Evolutionary conservation across 2,888 invertebrate genomes (phyloP).

Genomic region (Fragum whitleyi): DNA sequence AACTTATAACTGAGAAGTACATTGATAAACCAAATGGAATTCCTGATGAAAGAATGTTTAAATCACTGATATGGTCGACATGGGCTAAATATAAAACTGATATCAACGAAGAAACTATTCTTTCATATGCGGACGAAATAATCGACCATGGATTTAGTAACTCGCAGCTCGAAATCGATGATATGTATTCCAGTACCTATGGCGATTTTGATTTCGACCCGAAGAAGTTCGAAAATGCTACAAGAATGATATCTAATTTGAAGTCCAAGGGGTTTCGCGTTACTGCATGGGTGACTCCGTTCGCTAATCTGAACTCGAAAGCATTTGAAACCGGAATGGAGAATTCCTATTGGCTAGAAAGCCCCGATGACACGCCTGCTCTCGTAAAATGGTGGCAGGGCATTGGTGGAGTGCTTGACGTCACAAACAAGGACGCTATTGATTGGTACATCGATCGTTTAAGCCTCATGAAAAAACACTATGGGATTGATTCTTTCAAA

Average conservation of each 20-base stretch:
- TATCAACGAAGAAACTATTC: conserved; percentile 87
- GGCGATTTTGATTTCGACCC: conserved; percentile 91
- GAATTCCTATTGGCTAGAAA: conserved; percentile 86
- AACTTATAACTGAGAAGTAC: conserved; percentile 87
- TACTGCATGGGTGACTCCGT: conserved; percentile 89
- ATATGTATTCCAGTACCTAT: conserved; percentile 94
- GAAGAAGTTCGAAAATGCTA: conserved; percentile 90
- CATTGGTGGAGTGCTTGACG: conserved; percentile 91
- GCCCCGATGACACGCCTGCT: conserved; percentile 65
- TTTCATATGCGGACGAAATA: conserved; percentile 78
- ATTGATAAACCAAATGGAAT: conserved; percentile 88
- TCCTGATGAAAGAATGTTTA: conserved; percentile 90
- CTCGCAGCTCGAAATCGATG: conserved; percentile 90
- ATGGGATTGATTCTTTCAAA: conserved; percentile 94
- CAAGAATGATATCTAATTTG: conserved; percentile 88
- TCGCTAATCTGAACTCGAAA: conserved; percentile 90
- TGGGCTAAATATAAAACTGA: conserved; percentile 92
- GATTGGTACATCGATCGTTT: conserved; percentile 91
- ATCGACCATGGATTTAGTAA: conserved; percentile 69
- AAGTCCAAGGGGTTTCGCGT: conserved; percentile 89
- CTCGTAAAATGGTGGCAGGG: conserved; percentile 92
- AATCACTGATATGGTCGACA: conserved; percentile 94
- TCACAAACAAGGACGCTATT: conserved; percentile 92
- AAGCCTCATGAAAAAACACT: conserved; percentile 88
- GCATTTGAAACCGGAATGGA: conserved; percentile 93